Evolutionary conservation across 2,888 invertebrate genomes (phyloP).

Genomic region (Sinodicranocentrus sp.): DNA sequence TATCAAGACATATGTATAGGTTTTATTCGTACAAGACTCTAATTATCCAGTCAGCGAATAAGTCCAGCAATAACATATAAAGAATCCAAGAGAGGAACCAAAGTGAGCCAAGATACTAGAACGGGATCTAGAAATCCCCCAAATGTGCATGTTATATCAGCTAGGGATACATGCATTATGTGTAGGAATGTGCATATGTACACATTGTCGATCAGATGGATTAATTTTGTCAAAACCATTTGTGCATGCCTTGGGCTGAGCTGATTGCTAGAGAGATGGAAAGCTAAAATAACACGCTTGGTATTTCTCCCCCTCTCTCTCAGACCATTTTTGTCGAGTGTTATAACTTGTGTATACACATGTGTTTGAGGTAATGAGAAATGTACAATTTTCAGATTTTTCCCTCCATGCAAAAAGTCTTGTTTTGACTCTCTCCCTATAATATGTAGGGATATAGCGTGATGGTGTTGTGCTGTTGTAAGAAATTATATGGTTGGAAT

Average conservation of each 20-base stretch:
- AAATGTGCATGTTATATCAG: neutral
- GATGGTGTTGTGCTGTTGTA: neutral
- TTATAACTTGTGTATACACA: neutral
- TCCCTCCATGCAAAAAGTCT: neutral
- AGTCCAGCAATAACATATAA: neutral
- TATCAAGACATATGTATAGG: neutral
- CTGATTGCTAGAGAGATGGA: constrained; percentile 39
- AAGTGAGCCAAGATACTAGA: constrained; percentile 18
- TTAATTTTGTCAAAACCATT: constrained; percentile 55
- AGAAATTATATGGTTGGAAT: constrained; percentile 33
- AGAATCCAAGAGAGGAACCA: neutral
- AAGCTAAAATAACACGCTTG: constrained; percentile 19
- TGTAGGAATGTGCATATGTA: constrained; percentile 20
- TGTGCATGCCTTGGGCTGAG: constrained; percentile 42
- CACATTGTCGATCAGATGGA: constrained; percentile 53
- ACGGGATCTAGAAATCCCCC: constrained; percentile 1
- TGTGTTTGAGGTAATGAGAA: neutral
- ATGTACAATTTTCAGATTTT: constrained; percentile 41
- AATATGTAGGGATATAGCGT: constrained; percentile 28
- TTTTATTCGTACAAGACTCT: neutral
- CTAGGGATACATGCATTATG: neutral
- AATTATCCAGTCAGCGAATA: constrained; percentile 53
- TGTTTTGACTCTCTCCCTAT: neutral
- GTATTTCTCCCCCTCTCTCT: neutral
- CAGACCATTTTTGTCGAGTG: neutral